Percentiles rank a stretch among this genome's conserved stretches.
phyloP scores from a whole-genome alignment of 2,888 invertebrate genomes.

The Cantharis lateralis region DNA sequence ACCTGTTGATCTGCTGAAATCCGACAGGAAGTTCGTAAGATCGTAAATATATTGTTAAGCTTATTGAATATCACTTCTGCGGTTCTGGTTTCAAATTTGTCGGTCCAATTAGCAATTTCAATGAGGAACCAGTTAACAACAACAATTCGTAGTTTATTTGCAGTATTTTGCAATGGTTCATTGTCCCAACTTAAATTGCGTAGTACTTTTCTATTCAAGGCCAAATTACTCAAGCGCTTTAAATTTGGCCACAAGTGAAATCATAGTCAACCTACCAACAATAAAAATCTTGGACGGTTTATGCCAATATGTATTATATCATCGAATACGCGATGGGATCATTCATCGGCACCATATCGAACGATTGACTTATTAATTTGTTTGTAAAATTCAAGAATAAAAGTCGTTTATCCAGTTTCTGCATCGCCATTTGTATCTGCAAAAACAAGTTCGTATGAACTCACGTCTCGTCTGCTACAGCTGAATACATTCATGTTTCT shows the following conservation, averaged over 20 bases:
- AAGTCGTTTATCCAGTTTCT: conserved; percentile 11
- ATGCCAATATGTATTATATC: not conserved
- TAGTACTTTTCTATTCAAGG: conserved; percentile 33
- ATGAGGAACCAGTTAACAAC: conserved; percentile 24
- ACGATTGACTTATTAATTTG: conserved; percentile 20
- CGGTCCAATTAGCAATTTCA: conserved; percentile 27
- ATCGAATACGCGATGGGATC: not conserved
- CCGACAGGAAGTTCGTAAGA: not conserved
- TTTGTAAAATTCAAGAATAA: conserved; percentile 11
- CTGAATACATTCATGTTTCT: not conserved
- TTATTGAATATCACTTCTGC: conserved; percentile 1
- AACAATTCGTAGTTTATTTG: conserved; percentile 17
- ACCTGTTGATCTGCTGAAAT: not conserved
- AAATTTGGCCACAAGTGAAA: conserved; percentile 23
- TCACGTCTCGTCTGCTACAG: not conserved
- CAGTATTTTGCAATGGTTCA: conserved; percentile 33
- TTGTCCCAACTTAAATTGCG: conserved; percentile 29
- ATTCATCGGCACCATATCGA: conserved; percentile 3
- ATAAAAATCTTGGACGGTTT: not conserved
- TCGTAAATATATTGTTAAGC: not conserved
- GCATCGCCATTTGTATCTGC: conserved; percentile 5
- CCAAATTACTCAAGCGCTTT: conserved; percentile 18
- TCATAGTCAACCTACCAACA: not conserved
- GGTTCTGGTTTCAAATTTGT: conserved; percentile 4
- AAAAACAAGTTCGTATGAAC: conserved; percentile 10